Conservation (phyloP, 2,888 invertebrate species). For the Yponomeuta malinellus region DNA sequence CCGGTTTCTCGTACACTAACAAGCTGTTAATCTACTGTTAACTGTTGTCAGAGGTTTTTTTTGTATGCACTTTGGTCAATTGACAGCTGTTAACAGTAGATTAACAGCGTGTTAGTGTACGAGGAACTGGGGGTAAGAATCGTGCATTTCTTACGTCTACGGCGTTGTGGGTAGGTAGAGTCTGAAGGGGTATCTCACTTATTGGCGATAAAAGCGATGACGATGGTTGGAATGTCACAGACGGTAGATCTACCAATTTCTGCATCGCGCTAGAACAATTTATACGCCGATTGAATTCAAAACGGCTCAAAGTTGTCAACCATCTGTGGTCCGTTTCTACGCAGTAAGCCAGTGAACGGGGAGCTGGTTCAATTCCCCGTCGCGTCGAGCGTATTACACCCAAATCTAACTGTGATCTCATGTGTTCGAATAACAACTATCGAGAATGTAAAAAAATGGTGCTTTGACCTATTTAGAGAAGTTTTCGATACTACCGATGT, state of each 20-base stretch:
- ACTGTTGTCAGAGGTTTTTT: too few relatives aligned
- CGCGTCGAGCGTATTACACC: slow-evolving; percentile 22
- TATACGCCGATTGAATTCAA: not conserved
- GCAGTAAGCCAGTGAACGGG: slow-evolving; percentile 48
- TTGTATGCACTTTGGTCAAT: too few relatives aligned
- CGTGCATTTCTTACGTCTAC: too few relatives aligned
- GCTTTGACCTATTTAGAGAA: slow-evolving; percentile 63
- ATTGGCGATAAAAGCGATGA: too few relatives aligned
- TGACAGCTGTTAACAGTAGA: too few relatives aligned
- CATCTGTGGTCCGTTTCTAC: slow-evolving; percentile 57
- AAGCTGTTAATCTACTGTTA: too few relatives aligned
- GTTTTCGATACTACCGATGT: slow-evolving; percentile 65
- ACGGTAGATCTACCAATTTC: slow-evolving; percentile 17
- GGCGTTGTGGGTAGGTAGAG: too few relatives aligned
- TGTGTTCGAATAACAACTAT: slow-evolving; percentile 56
- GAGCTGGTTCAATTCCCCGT: slow-evolving; percentile 49
- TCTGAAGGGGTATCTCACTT: too few relatives aligned
- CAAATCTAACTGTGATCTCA: slow-evolving; percentile 28
- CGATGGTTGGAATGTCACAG: not conserved
- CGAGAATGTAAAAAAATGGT: slow-evolving; percentile 32
- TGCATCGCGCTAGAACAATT: slow-evolving; percentile 41
- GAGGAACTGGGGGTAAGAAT: too few relatives aligned
- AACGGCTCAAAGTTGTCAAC: fast-evolving
- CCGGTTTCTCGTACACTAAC: too few relatives aligned
- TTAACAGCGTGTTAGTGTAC: too few relatives aligned